phyloP scores from a whole-genome alignment of 2,113 vertebrate genomes.

The Phodopus roborovskii region DNA sequence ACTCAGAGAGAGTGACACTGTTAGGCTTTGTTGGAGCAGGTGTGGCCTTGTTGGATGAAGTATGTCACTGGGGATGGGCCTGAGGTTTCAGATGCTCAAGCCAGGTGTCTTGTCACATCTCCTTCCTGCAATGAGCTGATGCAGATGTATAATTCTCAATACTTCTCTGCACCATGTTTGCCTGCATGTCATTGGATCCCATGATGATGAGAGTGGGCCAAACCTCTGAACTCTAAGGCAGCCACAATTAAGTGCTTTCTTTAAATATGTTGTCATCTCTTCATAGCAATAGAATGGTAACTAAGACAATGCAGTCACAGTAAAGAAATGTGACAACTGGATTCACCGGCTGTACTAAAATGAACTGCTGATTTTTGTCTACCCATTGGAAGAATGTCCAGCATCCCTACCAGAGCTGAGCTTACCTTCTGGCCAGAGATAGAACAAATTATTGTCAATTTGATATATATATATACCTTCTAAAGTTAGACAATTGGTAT shows the following conservation, averaged over 20 bases:
- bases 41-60: background rate
- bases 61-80: background rate
- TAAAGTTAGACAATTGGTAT: slow-evolving; percentile 71
- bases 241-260: background rate
- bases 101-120: background rate
- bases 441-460: slow-evolving; percentile 69
- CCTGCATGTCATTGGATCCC: background rate
- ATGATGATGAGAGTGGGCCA: too few species aligned
- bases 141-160: background rate
- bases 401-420: slow-evolving; percentile 21
- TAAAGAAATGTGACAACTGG: background rate
- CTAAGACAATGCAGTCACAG: background rate
- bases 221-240: background rate
- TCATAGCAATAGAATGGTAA: background rate
- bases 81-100: background rate
- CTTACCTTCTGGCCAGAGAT: slow-evolving; percentile 62
- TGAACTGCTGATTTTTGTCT: background rate
- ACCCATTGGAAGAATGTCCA: slow-evolving; percentile 13
- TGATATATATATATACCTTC: slow-evolving; percentile 60
- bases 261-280: background rate
- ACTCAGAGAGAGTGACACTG: background rate
- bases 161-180: background rate
- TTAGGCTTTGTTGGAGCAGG: background rate
- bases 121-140: background rate
- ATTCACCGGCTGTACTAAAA: background rate